A percentile compares a stretch with the other conserved stretches of the same genome.
Evolutionary conservation across 2,113 vertebrate genomes (phyloP).

Genomic region (Neoarius graeffei): DNA sequence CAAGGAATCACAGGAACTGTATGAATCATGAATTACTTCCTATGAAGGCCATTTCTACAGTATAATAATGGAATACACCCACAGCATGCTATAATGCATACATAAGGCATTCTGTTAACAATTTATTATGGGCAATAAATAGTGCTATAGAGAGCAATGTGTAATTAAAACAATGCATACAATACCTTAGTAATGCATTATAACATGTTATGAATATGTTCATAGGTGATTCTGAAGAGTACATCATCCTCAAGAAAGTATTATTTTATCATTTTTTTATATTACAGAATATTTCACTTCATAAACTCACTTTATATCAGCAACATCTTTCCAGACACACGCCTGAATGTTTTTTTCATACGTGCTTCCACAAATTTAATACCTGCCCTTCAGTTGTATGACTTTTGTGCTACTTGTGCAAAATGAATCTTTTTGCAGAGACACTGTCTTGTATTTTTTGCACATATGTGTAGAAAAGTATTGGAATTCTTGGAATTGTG

Average conservation of each 20-base stretch:
- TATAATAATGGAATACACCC: background rate
- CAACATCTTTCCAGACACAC: background rate
- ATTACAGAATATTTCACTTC: background rate
- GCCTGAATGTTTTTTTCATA: background rate
- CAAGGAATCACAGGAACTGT: background rate
- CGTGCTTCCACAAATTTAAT: background rate
- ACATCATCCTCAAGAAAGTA: background rate
- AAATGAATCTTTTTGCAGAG: background rate
- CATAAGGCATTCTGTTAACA: background rate
- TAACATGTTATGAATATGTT: background rate
- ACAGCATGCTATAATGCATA: background rate
- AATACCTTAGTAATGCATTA: background rate
- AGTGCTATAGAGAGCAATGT: background rate
- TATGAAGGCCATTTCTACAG: too few relatives aligned
- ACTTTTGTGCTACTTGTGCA: background rate
- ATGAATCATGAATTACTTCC: too few relatives aligned
- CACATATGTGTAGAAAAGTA: background rate
- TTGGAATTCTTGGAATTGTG: too few relatives aligned
- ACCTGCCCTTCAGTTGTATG: background rate
- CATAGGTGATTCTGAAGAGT: background rate
- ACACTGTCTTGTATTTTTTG: background rate
- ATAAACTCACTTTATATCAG: background rate
- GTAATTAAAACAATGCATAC: background rate
- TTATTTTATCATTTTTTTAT: background rate
- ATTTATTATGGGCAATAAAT: background rate